Conservation (phyloP, 2,797 vertebrate species). For the Chanos chanos region DNA sequence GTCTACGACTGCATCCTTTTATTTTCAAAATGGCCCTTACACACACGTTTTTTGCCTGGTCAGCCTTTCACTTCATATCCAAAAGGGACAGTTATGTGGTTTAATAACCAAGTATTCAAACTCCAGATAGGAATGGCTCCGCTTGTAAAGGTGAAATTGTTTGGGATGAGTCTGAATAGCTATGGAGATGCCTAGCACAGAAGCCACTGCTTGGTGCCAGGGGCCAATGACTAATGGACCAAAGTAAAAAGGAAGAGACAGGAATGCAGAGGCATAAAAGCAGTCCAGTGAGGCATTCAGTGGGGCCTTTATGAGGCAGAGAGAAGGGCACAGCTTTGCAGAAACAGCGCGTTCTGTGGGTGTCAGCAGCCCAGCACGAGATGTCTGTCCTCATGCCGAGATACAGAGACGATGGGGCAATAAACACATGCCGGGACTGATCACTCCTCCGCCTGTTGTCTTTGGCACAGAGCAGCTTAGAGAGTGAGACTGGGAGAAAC, state of each 20-base stretch:
- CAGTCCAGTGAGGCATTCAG: slow-evolving; percentile 35
- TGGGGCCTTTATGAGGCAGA: slow-evolving; percentile 40
- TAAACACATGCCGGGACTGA: slow-evolving; percentile 42
- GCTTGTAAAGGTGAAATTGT: slow-evolving; percentile 45
- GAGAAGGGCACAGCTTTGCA: slow-evolving; percentile 28
- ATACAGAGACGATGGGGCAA: slow-evolving; percentile 43
- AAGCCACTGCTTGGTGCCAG: slow-evolving; percentile 33
- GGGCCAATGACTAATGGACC: too few species aligned
- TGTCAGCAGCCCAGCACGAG: slow-evolving; percentile 41
- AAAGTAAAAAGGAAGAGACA: slow-evolving; percentile 23
- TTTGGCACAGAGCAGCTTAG: slow-evolving; percentile 29
- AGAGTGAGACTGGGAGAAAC: slow-evolving; percentile 28
- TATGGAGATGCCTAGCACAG: slow-evolving; percentile 37
- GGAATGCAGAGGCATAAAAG: slow-evolving; percentile 39
- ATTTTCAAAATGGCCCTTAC: slow-evolving; percentile 31
- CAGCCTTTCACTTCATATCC: slow-evolving; percentile 25
- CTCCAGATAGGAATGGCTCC: slow-evolving; percentile 37
- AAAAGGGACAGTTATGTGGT: slow-evolving; percentile 35
- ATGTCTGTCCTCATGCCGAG: slow-evolving; percentile 35
- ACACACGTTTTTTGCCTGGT: slow-evolving; percentile 26
- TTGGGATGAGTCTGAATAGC: slow-evolving; percentile 33
- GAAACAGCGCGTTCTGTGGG: slow-evolving; percentile 29
- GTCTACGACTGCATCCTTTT: slow-evolving; percentile 31
- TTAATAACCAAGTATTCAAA: slow-evolving; percentile 46
- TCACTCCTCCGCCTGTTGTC: slow-evolving; percentile 36